phyloP scores from a whole-genome alignment of 2,113 vertebrate species.

The Alouatta palliata region DNA sequence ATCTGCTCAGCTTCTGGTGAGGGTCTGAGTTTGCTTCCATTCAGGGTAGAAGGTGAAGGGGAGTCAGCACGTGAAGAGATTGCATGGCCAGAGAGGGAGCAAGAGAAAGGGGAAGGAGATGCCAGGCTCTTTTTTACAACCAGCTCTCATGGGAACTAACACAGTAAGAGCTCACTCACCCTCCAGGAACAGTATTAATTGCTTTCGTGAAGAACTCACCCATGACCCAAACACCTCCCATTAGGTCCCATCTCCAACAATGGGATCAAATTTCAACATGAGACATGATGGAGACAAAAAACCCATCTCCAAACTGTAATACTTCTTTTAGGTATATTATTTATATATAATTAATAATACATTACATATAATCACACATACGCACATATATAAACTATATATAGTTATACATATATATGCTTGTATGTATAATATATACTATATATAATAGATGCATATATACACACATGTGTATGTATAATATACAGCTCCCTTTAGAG shows the following conservation, averaged over 20 bases:
- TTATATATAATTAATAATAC: neutral
- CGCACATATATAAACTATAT: neutral
- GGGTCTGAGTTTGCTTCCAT: neutral
- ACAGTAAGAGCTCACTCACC: neutral
- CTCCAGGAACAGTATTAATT: neutral
- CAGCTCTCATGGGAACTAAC: neutral
- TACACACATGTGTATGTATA: too few relatives aligned
- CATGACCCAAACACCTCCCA: neutral
- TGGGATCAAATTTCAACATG: neutral
- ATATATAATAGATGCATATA: too few relatives aligned
- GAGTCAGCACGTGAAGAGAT: too few relatives aligned
- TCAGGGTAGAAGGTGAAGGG: neutral
- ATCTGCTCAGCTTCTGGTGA: neutral
- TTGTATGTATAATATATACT: too few relatives aligned
- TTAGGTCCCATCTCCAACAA: neutral
- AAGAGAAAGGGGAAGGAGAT: neutral
- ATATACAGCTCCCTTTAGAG: neutral
- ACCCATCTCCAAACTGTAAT: neutral
- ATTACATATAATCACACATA: too few relatives aligned
- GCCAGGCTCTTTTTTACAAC: neutral
- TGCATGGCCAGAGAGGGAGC: neutral
- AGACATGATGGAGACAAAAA: neutral
- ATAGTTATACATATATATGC: too few relatives aligned
- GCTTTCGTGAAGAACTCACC: neutral
- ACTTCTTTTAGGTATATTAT: neutral